Conservation (phyloP, 2,797 vertebrate species). For the Chelon auratus region DNA sequence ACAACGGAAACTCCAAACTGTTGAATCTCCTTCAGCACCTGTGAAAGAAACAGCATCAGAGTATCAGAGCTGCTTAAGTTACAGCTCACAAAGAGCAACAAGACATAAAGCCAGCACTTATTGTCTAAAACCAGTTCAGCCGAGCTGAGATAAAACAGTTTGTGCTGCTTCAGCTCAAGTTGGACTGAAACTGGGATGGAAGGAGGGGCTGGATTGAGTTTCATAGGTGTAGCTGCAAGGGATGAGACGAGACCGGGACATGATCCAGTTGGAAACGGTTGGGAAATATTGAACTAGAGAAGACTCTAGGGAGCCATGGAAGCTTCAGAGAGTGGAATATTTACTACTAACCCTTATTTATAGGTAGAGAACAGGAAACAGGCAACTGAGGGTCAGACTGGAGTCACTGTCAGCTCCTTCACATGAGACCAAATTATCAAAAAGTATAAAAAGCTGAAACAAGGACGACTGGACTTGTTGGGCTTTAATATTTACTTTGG, state of each 20-base stretch:
- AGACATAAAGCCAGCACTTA: slow-evolving; percentile 13
- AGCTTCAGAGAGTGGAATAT: neutral
- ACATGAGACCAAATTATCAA: too few relatives aligned
- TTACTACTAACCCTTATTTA: neutral
- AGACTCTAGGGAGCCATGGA: slow-evolving; percentile 2
- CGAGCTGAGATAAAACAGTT: neutral
- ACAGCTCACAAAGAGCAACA: slow-evolving; percentile 28
- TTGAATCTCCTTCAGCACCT: slow-evolving; percentile 73
- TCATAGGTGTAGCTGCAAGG: slow-evolving; percentile 29
- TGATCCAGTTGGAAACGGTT: neutral
- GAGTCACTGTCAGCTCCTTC: neutral
- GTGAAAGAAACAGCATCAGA: slow-evolving; percentile 45
- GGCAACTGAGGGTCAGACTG: neutral
- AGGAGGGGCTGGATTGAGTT: slow-evolving; percentile 38
- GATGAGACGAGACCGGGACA: slow-evolving; percentile 11
- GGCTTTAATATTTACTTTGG: too few relatives aligned
- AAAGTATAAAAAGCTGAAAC: too few relatives aligned
- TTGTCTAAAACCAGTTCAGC: slow-evolving; percentile 50
- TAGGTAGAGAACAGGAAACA: neutral
- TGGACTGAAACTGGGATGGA: slow-evolving; percentile 32
- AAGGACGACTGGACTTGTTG: too few relatives aligned
- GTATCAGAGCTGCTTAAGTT: slow-evolving; percentile 31
- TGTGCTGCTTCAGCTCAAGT: neutral
- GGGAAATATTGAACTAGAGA: slow-evolving; percentile 4
- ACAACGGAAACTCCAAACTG: neutral